Percentiles rank a stretch among this genome's conserved stretches.
These are phyloP conservation scores for Gopherus evgoodei DNA, from an alignment of 2,113 vertebrate genomes.

Conservation along the genomic window DNA sequence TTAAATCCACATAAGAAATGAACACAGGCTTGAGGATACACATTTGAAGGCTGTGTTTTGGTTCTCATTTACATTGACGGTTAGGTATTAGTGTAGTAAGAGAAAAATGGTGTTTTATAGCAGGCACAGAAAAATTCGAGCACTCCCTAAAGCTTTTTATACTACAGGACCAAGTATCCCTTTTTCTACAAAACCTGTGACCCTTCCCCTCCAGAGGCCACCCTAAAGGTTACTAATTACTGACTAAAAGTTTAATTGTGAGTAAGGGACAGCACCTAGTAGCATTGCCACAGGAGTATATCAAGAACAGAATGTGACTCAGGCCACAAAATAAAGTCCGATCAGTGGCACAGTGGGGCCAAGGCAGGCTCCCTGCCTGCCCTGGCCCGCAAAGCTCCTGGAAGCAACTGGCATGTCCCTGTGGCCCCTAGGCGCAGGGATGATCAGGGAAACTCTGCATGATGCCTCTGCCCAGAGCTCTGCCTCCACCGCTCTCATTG, in stretches of 20 bases:
- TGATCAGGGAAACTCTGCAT: too few species aligned
- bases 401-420: too few species aligned
- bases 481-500: too few species aligned
- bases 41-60: background rate
- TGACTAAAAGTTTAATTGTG: background rate
- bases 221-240: background rate
- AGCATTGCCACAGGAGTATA: background rate
- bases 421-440: too few species aligned
- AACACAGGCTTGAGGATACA: background rate
- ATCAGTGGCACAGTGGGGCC: too few species aligned
- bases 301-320: background rate
- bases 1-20: background rate
- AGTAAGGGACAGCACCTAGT: background rate
- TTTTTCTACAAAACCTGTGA: background rate
- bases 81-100: background rate
- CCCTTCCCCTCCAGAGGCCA: background rate
- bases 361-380: too few species aligned
- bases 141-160: background rate
- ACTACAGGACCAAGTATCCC: background rate
- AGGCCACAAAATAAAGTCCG: background rate
- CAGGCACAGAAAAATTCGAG: background rate
- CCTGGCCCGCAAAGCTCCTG: too few species aligned
- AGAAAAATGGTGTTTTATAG: background rate
- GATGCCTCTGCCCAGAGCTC: too few species aligned
- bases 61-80: background rate